Evolutionary conservation across 2,888 invertebrate species (phyloP).

Genomic region (Thera britannica): DNA sequence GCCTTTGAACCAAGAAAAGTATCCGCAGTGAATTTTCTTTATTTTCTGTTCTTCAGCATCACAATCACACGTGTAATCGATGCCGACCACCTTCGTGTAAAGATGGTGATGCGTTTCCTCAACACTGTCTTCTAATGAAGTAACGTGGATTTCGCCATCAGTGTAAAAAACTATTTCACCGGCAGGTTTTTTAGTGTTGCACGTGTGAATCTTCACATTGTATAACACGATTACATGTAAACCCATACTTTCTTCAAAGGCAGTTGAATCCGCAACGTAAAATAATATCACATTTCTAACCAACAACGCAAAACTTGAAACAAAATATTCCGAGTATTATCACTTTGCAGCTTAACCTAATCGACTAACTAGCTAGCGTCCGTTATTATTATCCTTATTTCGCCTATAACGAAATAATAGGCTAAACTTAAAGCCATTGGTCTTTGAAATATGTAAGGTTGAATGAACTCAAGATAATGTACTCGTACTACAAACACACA

Average conservation of each 20-base stretch:
- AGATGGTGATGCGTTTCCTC: background rate
- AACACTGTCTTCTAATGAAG: background rate
- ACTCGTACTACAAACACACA: too few species aligned
- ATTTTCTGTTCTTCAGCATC: background rate
- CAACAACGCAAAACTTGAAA: background rate
- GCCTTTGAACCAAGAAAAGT: background rate
- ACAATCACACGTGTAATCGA: background rate
- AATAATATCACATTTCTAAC: too few species aligned
- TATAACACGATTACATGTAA: background rate
- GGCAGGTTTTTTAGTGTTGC: background rate
- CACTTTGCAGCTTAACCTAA: background rate
- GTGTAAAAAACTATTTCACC: background rate
- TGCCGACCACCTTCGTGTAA: background rate
- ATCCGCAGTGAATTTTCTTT: background rate
- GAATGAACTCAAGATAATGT: too few species aligned
- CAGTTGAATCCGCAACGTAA: background rate
- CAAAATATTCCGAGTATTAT: background rate
- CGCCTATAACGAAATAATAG: too few species aligned
- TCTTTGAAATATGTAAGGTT: too few species aligned
- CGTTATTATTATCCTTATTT: too few species aligned
- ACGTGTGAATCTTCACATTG: background rate
- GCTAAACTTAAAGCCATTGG: too few species aligned
- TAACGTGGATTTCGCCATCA: background rate
- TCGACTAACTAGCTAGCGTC: background rate
- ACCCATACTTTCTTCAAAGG: background rate